Conservation (phyloP, 1,140 invertebrate genomes). For the Hylaeus anthracinus region DNA sequence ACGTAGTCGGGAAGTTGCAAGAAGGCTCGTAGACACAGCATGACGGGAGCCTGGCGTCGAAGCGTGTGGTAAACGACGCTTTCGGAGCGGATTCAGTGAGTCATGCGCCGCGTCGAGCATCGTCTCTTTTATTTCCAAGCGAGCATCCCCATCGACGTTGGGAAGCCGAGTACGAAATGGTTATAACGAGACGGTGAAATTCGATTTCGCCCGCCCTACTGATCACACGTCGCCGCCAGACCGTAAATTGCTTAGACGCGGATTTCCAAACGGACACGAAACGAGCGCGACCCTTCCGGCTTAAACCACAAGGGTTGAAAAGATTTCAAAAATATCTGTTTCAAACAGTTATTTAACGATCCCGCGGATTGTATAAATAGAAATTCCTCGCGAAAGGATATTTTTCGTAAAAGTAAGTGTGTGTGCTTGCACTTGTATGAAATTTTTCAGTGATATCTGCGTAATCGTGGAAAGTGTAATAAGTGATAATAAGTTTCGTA, state of each 20-base stretch:
- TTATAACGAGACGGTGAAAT: conserved; percentile 28
- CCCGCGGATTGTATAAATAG: no score
- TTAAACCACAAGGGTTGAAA: not conserved
- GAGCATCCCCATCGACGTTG: conserved; percentile 24
- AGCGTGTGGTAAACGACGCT: conserved; percentile 25
- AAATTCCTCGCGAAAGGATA: no score
- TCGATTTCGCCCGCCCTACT: conserved; percentile 14
- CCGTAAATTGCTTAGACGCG: conserved; percentile 21
- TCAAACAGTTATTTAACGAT: no score
- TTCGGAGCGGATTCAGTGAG: conserved; percentile 15
- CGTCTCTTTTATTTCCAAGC: conserved; percentile 25
- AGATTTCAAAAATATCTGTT: no score
- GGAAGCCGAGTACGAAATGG: conserved; percentile 8
- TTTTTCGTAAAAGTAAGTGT: no score
- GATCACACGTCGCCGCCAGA: conserved; percentile 17
- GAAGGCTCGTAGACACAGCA: not conserved
- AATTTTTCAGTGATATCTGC: no score
- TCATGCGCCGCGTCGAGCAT: conserved; percentile 26
- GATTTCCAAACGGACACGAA: not conserved
- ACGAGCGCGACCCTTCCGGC: not conserved
- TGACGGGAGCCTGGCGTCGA: conserved; percentile 17
- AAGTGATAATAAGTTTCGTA: not conserved
- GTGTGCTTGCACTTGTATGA: no score
- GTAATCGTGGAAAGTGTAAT: no score
- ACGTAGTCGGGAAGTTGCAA: not conserved